These are phyloP conservation scores for Prochilodus magdalenae DNA, from an alignment of 2,113 vertebrate genomes.

Conservation along the genomic window DNA sequence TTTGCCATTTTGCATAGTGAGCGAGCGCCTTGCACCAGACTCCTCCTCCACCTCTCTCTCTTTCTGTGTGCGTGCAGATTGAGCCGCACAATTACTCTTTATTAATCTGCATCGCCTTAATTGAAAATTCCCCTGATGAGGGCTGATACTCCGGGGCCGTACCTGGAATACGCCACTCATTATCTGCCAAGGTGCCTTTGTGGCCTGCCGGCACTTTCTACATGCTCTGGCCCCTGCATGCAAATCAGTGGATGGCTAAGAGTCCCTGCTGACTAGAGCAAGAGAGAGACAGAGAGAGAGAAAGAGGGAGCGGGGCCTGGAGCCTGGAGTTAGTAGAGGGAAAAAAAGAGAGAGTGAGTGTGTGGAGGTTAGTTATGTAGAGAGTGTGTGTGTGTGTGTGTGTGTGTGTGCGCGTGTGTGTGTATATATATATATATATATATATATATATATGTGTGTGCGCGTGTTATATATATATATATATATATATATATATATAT, in stretches of 20 bases:
- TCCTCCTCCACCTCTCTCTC: background rate
- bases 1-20: slow-evolving; percentile 15
- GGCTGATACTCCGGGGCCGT: slow-evolving; percentile 66
- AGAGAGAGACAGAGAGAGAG: slow-evolving; percentile 41
- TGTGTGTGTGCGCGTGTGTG: no score
- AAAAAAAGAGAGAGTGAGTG: background rate
- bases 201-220: slow-evolving; percentile 63
- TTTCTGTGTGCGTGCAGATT: slow-evolving; percentile 37
- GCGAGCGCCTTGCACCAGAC: slow-evolving; percentile 6
- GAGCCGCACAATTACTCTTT: slow-evolving; percentile 77
- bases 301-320: background rate
- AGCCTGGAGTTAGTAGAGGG: background rate
- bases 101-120: slow-evolving; percentile 84
- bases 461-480: background rate
- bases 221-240: slow-evolving; percentile 46
- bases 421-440: no score
- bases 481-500: background rate
- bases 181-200: slow-evolving; percentile 85
- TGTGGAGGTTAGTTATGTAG: background rate
- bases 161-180: slow-evolving; percentile 80
- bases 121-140: slow-evolving; percentile 78
- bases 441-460: background rate
- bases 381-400: background rate
- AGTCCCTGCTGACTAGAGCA: slow-evolving; percentile 40
- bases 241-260: slow-evolving; percentile 48